These are phyloP conservation scores for Peromyscus californicus DNA, from an alignment of 2,113 vertebrate genomes.

Conservation along the genomic window DNA sequence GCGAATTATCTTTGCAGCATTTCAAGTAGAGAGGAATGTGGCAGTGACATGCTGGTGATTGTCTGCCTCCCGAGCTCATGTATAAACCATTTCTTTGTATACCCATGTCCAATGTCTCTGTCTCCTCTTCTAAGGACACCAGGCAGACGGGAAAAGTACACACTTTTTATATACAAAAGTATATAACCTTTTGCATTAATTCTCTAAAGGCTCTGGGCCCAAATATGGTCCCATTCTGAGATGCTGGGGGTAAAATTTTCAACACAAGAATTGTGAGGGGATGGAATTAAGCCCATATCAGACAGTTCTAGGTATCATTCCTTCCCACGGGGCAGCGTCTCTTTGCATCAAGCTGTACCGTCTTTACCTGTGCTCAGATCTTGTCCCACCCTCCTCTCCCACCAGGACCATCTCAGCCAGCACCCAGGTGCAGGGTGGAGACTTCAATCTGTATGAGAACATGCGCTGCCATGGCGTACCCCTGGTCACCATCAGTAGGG, in stretches of 20 bases:
- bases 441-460: constrained; percentile 96
- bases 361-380: neutral
- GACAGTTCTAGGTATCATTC: neutral
- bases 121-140: neutral
- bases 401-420: constrained; percentile 95
- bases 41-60: neutral
- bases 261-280: neutral
- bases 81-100: neutral
- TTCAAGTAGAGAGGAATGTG: neutral
- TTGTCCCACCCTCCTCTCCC: neutral
- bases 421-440: constrained; percentile 96
- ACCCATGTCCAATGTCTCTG: neutral
- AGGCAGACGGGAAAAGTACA: neutral
- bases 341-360: neutral
- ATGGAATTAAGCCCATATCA: neutral
- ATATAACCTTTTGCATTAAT: neutral
- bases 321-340: neutral
- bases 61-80: neutral
- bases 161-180: neutral
- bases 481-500: constrained; percentile 96
- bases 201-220: neutral
- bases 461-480: constrained; percentile 96
- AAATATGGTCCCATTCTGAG: neutral
- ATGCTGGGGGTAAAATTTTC: neutral
- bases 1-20: neutral